Evolutionary conservation across 2,797 vertebrate species (phyloP), one percentile per base, ranked within the genome.

Genomic region (Tolypeutes matacus): DNA sequence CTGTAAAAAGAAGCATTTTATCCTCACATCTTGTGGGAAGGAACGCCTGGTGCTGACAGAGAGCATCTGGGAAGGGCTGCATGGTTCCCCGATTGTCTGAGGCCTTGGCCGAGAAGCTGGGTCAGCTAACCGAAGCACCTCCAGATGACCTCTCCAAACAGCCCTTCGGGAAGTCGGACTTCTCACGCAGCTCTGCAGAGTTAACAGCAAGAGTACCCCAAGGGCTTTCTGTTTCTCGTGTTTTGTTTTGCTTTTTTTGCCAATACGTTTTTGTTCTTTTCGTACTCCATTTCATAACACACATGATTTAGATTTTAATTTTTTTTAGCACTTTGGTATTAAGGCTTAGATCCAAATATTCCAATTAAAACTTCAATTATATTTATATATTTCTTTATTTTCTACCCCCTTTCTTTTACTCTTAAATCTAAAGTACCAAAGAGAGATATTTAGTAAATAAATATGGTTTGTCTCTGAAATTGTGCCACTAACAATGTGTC

Each of bases 401-500:
- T 62, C 11, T 72, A 42, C 6, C 13, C 60, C 31, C 90, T 84
- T 10, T 17, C 29, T 69, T 51, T 51, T 65, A 34, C 15, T 86
- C n/a, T 78, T 17, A 91, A 75, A 78, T 49, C 8, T 56, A 78
- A 23, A 20, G 34, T 17, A 27, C 31, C 23, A 76, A 58, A 46
- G 7, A 76, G 36, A 69, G 91, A 53, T 27, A 70, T 83, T 96
- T 95, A 62, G 17, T 64, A 86, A 76, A 75, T 72, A 49, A 80
- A 18, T 23, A 4, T 75, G 20, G 29, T 18, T 25, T 78, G 14
- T 69, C 92, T 46, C 18, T 39, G 23, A 64, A 84, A 92, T 77
- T 77, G 18, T 82, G 73, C 7, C 29, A 49, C 46, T 89, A 75
- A 56, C 11, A 4, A 29, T 42, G 25, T 25, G 8, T 86, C 42